phyloP scores from a whole-genome alignment of 2,888 invertebrate species.

The Pegoplata infirma region DNA sequence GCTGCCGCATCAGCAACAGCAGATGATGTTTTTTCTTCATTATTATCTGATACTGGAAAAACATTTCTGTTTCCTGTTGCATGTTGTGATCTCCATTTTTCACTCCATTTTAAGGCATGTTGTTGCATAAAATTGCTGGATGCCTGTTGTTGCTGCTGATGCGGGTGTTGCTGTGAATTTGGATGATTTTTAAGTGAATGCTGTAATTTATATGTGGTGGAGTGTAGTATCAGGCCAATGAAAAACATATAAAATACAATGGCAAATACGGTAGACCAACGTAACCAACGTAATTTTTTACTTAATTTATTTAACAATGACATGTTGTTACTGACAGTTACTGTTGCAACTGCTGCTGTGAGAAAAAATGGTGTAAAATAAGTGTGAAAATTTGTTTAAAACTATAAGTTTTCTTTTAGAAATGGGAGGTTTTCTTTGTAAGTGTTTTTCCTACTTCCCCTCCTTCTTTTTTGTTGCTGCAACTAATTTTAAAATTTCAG shows the following conservation, averaged over 20 bases:
- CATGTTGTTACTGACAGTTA: constrained; percentile 65
- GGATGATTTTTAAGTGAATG: constrained; percentile 63
- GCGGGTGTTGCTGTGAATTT: constrained; percentile 38
- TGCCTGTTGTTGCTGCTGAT: constrained; percentile 50
- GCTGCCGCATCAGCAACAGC: neutral
- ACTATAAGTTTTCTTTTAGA: neutral
- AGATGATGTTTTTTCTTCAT: constrained; percentile 14
- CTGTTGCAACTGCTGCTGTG: constrained; percentile 14
- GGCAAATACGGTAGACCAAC: constrained; percentile 81
- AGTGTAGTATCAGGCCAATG: constrained; percentile 79
- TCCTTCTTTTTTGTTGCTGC: neutral
- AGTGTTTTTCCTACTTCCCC: neutral
- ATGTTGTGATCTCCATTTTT: constrained; percentile 35
- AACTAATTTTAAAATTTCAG: neutral
- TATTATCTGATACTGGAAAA: constrained; percentile 45
- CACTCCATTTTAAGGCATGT: constrained; percentile 38
- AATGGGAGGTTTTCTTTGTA: neutral
- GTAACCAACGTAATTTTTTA: constrained; percentile 74
- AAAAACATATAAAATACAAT: constrained; percentile 80
- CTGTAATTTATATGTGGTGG: constrained; percentile 77
- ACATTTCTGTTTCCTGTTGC: constrained; percentile 64
- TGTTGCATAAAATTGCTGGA: constrained; percentile 55
- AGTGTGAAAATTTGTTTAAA: neutral
- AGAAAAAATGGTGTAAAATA: constrained; percentile 30
- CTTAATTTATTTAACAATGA: constrained; percentile 75